Conservation (phyloP, 2,797 vertebrate genomes). For the Epinephelus malabaricus region DNA sequence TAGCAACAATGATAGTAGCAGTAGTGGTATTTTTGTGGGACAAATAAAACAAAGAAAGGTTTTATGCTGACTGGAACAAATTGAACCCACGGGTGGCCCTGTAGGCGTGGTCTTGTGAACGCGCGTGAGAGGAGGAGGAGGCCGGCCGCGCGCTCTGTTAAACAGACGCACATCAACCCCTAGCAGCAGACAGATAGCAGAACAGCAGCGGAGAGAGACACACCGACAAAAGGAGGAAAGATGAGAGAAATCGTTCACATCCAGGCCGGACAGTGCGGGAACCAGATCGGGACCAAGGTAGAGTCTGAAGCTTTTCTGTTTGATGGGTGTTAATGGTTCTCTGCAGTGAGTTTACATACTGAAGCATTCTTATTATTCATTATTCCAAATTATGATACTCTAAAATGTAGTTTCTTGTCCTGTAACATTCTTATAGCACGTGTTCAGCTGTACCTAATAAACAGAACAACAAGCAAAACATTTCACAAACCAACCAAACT, state of each 20-base stretch:
- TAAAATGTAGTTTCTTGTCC: too few relatives aligned
- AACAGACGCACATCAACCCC: background rate
- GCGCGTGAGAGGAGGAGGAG: constrained; percentile 18
- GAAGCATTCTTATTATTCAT: too few relatives aligned
- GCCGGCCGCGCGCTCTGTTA: constrained; percentile 20
- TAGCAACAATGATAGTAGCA: too few relatives aligned
- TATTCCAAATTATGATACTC: too few relatives aligned
- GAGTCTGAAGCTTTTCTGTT: too few relatives aligned
- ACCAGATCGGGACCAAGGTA: constrained; percentile 95
- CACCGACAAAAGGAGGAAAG: background rate
- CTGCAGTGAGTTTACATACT: too few relatives aligned
- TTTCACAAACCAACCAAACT: too few relatives aligned
- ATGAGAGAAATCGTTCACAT: constrained; percentile 97
- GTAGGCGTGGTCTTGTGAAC: constrained; percentile 50
- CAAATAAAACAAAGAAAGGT: background rate
- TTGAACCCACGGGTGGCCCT: background rate
- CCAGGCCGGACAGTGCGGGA: constrained; percentile 95
- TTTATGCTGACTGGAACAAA: constrained; percentile 32
- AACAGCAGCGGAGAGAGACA: background rate
- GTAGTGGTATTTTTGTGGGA: background rate
- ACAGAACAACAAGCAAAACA: too few relatives aligned
- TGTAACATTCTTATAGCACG: too few relatives aligned
- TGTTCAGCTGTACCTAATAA: too few relatives aligned
- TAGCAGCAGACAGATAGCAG: background rate
- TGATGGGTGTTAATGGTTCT: too few relatives aligned